Evolutionary conservation across 2,888 invertebrate genomes (phyloP).

Genomic region (Timema cristinae): DNA sequence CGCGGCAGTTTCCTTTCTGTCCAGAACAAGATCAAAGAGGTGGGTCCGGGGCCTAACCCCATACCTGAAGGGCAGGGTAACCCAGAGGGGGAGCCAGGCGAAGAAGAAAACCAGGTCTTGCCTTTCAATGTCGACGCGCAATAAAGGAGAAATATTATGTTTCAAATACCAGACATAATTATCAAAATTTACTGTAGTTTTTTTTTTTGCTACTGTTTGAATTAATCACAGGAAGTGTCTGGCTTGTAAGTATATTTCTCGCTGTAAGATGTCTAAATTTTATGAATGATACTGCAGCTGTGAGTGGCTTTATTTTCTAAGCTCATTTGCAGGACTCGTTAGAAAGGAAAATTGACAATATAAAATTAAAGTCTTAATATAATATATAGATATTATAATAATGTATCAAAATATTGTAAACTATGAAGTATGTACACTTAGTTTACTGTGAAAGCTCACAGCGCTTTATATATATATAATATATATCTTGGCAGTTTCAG

Average conservation of each 20-base stretch:
- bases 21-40: slow-evolving; percentile 48
- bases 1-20: slow-evolving; percentile 61
- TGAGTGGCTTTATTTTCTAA: no score
- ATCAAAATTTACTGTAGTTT: not conserved
- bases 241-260: not conserved
- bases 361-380: no score
- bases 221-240: not conserved
- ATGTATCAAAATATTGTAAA: no score
- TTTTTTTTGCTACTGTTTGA: no score
- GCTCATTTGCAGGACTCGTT: no score
- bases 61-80: slow-evolving; percentile 41
- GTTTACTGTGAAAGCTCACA: no score
- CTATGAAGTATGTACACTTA: no score
- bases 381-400: no score
- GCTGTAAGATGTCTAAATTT: not conserved
- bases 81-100: not conserved
- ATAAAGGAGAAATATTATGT: not conserved
- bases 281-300: no score
- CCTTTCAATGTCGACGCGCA: slow-evolving; percentile 12
- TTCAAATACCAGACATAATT: not conserved
- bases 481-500: no score
- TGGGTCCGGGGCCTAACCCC: slow-evolving; percentile 47
- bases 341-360: no score
- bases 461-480: no score
- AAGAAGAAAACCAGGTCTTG: slow-evolving; percentile 22